phyloP scores from a whole-genome alignment of 2,797 vertebrate genomes.

The Sebastes matsubarae region DNA sequence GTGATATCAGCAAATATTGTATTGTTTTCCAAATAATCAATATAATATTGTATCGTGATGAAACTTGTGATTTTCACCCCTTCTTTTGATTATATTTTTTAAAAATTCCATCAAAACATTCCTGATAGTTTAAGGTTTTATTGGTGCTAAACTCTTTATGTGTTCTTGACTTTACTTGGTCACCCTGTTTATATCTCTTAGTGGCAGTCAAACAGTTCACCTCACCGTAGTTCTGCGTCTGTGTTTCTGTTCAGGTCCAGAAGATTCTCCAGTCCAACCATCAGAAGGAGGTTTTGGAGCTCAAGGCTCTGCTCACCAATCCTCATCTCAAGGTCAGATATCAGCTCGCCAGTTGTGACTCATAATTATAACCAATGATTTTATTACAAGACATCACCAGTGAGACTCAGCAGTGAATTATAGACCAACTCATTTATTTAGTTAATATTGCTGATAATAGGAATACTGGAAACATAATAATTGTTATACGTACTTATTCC shows the following conservation, averaged over 20 bases:
- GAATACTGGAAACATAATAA: constrained; percentile 23
- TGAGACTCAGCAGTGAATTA: not conserved
- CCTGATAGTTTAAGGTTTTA: not conserved
- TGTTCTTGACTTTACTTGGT: not conserved
- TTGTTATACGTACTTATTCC: not conserved
- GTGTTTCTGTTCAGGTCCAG: constrained; percentile 86
- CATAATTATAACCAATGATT: not conserved
- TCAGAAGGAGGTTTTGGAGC: constrained; percentile 91
- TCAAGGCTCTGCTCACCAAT: constrained; percentile 89
- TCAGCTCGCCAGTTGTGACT: constrained; percentile 14
- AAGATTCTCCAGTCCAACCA: constrained; percentile 88
- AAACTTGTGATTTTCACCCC: too few relatives aligned
- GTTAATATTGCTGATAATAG: constrained; percentile 31
- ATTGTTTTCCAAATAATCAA: too few relatives aligned
- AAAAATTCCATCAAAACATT: too few relatives aligned
- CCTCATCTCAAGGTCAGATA: constrained; percentile 92
- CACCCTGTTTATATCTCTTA: not conserved
- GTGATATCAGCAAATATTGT: too few relatives aligned
- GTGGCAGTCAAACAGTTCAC: not conserved
- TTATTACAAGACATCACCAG: not conserved
- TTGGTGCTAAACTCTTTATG: not conserved
- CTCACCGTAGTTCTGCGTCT: constrained; percentile 2
- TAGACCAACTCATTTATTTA: constrained; percentile 16
- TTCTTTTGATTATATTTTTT: not conserved
- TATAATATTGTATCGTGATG: too few relatives aligned